Evolutionary conservation across 2,888 invertebrate genomes (phyloP).

Genomic region (Adelphocoris suturalis): DNA sequence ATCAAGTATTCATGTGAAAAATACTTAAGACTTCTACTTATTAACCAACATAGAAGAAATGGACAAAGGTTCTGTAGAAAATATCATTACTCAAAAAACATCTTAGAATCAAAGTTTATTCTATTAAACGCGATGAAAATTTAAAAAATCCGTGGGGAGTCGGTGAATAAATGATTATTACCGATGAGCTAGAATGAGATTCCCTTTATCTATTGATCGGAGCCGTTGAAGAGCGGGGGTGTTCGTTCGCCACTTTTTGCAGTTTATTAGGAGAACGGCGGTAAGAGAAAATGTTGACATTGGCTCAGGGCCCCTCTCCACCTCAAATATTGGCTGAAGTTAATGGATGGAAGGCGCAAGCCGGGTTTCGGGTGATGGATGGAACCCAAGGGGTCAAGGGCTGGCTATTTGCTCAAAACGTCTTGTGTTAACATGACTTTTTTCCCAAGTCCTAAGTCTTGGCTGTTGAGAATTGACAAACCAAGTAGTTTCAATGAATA

Average conservation of each 20-base stretch:
- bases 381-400: constrained; percentile 27
- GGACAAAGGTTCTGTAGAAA: no score
- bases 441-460: background rate
- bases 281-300: constrained; percentile 59
- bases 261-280: constrained; percentile 46
- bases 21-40: no score
- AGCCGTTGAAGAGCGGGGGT: background rate
- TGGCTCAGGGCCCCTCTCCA: constrained; percentile 44
- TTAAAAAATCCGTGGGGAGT: no score
- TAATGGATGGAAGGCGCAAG: constrained; percentile 61
- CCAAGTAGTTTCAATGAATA: background rate
- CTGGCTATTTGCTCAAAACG: constrained; percentile 28
- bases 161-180: background rate
- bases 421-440: constrained; percentile 32
- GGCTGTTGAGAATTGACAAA: background rate
- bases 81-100: no score
- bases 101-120: no score
- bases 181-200: background rate
- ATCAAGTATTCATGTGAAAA: no score
- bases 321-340: constrained; percentile 68
- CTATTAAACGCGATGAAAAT: no score
- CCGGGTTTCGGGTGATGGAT: constrained; percentile 40
- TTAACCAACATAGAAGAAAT: no score
- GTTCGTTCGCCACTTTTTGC: constrained; percentile 49
- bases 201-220: background rate